Evolutionary conservation across 2,113 vertebrate genomes (phyloP), one percentile per base, ranked within the genome.

Genomic region (Lipotes vexillifer): DNA sequence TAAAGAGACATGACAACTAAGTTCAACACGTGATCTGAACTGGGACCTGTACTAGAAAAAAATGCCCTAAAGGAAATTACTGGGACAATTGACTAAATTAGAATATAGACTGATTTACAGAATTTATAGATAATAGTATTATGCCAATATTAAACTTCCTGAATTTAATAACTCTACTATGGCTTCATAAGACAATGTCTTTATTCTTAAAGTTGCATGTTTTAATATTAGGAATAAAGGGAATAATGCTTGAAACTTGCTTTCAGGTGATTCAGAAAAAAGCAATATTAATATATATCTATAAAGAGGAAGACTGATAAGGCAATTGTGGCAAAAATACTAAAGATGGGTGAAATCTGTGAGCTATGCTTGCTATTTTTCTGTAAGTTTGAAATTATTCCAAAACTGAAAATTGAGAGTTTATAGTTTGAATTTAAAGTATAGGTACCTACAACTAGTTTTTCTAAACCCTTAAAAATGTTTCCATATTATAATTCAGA

Each of bases 201-300:
- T 78, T 61, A 46, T 84, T 77, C n/a, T 74, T 80, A 69, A 91
- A 88, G 77, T 52, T 84, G 17, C 27, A 91, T 38, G 55, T 27
- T 86, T 85, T 88, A 90, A 38, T 80, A 94, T 63, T 93, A 74
- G 87, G 23, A 49, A 36, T 81, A 66, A 90, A 72, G 13, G 20
- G 21, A 81, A 81, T 90, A 90, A 96, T 55, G 21, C 49, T 85
- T 91, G 46, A 21, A 93, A 75, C 41, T 41, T 90, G 81, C 68
- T 88, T 93, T 97, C 10, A 81, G 88, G 75, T 97, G 44, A 94
- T 55, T 94, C 65, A 38, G 25, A 84, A 41, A 77, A 96, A 90
- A 80, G 44, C 15, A 88, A 65, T 44, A 69, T 31, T 65, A 90
- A 71, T 55, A 21, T 29, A 27, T 66, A 66, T 31, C 17, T 80